phyloP scores from a whole-genome alignment of 2,888 invertebrate species.

The Strigamia maritima region DNA sequence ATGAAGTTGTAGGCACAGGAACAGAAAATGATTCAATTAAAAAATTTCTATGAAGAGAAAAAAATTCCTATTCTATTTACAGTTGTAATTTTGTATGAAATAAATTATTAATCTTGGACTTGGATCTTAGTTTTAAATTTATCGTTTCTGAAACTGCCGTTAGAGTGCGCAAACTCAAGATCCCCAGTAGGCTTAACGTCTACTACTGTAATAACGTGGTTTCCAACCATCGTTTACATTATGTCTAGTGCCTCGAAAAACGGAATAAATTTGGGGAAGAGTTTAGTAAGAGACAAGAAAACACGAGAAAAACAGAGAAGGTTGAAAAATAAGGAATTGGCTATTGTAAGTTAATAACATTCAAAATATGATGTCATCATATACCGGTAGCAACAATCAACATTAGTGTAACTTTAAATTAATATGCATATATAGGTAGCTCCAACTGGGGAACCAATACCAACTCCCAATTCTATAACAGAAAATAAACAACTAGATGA shows the following conservation, averaged over 20 bases:
- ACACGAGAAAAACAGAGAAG: neutral
- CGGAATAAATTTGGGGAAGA: neutral
- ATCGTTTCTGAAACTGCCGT: neutral
- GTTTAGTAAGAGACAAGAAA: conserved; percentile 17
- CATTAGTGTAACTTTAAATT: neutral
- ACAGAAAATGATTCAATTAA: neutral
- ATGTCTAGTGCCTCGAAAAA: neutral
- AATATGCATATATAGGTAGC: conserved; percentile 59
- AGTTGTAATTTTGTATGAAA: neutral
- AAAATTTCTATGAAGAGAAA: neutral
- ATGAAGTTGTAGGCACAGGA: neutral
- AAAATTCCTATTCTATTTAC: neutral
- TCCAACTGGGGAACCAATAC: conserved; percentile 63
- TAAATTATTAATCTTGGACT: conserved; percentile 9
- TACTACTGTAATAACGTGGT: neutral
- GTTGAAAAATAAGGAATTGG: neutral
- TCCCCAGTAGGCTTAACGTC: neutral
- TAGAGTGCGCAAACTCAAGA: neutral
- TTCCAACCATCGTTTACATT: neutral
- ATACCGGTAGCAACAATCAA: too few relatives aligned
- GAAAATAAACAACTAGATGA: conserved; percentile 96
- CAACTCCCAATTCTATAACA: conserved; percentile 76
- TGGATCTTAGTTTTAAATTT: neutral
- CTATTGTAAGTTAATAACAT: neutral
- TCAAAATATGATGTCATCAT: neutral